Evolutionary conservation across 1,140 invertebrate species (phyloP).

Genomic region (Cydia fagiglandana): DNA sequence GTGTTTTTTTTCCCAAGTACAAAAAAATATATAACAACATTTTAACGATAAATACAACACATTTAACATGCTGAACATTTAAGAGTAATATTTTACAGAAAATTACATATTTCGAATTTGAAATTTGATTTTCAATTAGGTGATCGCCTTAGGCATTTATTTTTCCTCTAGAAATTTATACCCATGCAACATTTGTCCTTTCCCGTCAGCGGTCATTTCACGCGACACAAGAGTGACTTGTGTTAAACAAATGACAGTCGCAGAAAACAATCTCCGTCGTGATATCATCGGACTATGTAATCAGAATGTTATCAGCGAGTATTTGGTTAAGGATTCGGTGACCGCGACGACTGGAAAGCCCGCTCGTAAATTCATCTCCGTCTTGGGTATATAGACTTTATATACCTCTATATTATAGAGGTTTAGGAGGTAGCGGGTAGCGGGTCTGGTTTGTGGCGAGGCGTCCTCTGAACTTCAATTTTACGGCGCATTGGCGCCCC

Average conservation of each 20-base stretch:
- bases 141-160: too few species aligned
- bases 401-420: too few species aligned
- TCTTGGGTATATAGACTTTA: conserved; percentile 33
- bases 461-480: too few species aligned
- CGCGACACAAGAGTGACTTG: conserved; percentile 31
- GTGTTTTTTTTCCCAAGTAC: too few species aligned
- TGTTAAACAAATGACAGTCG: conserved; percentile 49
- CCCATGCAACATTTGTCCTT: not conserved
- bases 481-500: too few species aligned
- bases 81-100: too few species aligned
- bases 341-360: conserved; percentile 61
- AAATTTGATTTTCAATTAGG: too few species aligned
- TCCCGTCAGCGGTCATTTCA: not conserved
- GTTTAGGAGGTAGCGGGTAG: conserved; percentile 31
- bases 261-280: conserved; percentile 49
- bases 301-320: conserved; percentile 56
- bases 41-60: too few species aligned
- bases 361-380: conserved; percentile 58
- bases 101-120: too few species aligned
- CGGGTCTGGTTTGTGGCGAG: conserved; percentile 4
- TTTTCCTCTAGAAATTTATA: not conserved
- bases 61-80: too few species aligned
- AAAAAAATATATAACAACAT: too few species aligned
- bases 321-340: conserved; percentile 72
- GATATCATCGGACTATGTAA: conserved; percentile 62